Evolutionary conservation across 2,113 vertebrate genomes (phyloP), one percentile per base, ranked within the genome.

Genomic region (Thermophis baileyi): DNA sequence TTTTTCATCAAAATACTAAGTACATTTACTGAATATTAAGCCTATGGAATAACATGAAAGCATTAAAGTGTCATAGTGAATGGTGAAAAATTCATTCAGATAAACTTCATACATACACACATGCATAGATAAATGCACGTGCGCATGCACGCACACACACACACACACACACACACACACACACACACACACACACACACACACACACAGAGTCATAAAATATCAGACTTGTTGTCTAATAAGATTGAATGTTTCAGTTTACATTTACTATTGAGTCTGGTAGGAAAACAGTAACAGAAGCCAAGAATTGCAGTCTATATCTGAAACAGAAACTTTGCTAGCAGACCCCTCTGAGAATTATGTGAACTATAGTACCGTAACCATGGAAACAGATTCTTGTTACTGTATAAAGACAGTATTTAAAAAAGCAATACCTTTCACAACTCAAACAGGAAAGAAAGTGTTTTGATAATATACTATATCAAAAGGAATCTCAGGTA

Each of bases 251-350:
- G 53, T 55, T 86, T 86, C 27, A 47, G 24, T 85, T 81, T 81
- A 63, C 44, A 50, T 87, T 55, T 89, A n/a, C 53, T 51, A 89
- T 86, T 92, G 53, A 93, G 89, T 18, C 12, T 93, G 95, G 90
- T 81, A 90, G 30, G 86, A 94, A 96, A 93, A 95, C 95, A 92
- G 96, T 96, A 97, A 96, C 93, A 96, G 93, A 93, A 95, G 81
- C 50, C 74, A 88, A 95, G 89, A 8, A 89, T 93, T 86, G 90
- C 53, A 96, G 91, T 74, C 95, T 55, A 49, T 44, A 85, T 54
- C 94, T 92, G 94, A 95, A 96, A 63, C 24, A 93, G 94, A 95
- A 96, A 85, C 24, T 94, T 93, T 11, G 90, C 92, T 81, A 94
- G 94, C 74, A 97, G 88, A 50, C 95, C 91, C 4, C 24, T 90